Evolutionary conservation across 2,888 invertebrate species (phyloP).

Genomic region (Dascillus cervinus): DNA sequence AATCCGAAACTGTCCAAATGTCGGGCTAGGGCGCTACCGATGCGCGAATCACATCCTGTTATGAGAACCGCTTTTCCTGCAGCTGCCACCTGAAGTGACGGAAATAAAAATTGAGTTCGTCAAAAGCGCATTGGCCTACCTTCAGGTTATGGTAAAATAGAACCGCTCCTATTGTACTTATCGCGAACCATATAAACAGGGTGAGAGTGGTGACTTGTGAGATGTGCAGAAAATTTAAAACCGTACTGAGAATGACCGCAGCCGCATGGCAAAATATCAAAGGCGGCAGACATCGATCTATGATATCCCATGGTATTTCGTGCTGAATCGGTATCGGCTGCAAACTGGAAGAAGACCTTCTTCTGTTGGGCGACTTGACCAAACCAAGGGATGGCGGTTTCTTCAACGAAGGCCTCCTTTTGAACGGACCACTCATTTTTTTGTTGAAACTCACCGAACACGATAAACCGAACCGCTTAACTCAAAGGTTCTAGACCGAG

Average conservation of each 20-base stretch:
- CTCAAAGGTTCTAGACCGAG: conserved; percentile 16
- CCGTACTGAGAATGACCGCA: conserved; percentile 64
- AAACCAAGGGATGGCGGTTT: conserved; percentile 29
- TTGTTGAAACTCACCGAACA: conserved; percentile 10
- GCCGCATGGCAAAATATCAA: conserved; percentile 74
- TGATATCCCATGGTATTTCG: conserved; percentile 63
- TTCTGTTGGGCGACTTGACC: conserved; percentile 44
- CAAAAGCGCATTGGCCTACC: conserved; percentile 48
- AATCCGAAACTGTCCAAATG: conserved; percentile 77
- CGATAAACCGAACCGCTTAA: conserved; percentile 12
- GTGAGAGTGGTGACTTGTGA: conserved; percentile 71
- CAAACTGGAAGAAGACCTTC: conserved; percentile 39
- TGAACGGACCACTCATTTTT: conserved; percentile 40
- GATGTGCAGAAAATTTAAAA: conserved; percentile 63
- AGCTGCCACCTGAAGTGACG: conserved; percentile 58
- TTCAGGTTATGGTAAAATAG: conserved; percentile 80
- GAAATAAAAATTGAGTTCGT: background rate
- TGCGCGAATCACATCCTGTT: conserved; percentile 74
- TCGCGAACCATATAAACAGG: conserved; percentile 68
- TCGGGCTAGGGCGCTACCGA: conserved; percentile 68
- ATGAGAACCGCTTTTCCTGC: conserved; percentile 78
- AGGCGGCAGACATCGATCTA: conserved; percentile 67
- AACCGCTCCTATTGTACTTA: conserved; percentile 65
- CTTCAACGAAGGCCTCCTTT: conserved; percentile 38
- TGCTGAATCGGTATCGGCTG: conserved; percentile 49